A percentile compares a stretch with the other conserved stretches of the same genome.
Evolutionary conservation across 2,113 vertebrate genomes (phyloP).

Genomic region (Cyanistes caeruleus): DNA sequence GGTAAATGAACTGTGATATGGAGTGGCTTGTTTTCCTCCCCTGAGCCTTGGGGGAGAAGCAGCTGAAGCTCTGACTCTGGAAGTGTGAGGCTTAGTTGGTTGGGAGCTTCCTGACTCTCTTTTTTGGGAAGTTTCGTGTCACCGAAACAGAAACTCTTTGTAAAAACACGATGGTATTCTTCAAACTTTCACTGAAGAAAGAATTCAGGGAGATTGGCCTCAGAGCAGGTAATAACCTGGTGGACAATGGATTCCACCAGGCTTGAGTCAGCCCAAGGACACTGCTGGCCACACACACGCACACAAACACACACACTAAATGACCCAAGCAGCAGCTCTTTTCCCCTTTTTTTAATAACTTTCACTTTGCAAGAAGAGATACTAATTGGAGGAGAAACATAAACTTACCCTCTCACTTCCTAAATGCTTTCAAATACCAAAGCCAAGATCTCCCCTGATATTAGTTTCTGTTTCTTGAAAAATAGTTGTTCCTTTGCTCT

Average conservation of each 20-base stretch:
- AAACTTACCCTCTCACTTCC: background rate
- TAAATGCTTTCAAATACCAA: background rate
- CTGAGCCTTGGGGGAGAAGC: background rate
- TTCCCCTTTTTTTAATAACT: background rate
- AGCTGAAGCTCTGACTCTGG: background rate
- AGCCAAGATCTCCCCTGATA: background rate
- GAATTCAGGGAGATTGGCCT: background rate
- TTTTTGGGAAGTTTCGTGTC: background rate
- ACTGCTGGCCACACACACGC: background rate
- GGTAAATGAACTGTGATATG: background rate
- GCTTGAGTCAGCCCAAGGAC: background rate
- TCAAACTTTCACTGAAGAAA: background rate
- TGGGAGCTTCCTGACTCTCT: background rate
- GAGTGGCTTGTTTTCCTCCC: background rate
- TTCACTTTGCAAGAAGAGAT: background rate
- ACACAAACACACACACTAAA: background rate
- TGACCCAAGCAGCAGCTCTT: background rate
- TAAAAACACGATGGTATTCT: background rate
- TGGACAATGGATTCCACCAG: background rate
- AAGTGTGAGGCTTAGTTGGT: background rate
- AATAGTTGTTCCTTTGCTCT: background rate
- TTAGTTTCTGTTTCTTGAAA: background rate
- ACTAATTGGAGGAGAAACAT: background rate
- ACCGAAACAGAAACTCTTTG: background rate
- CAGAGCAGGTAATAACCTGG: background rate